Base-by-base conservation (phyloP, 2,888 invertebrate species). In the Scelioninae gen. 2 region DNA sequence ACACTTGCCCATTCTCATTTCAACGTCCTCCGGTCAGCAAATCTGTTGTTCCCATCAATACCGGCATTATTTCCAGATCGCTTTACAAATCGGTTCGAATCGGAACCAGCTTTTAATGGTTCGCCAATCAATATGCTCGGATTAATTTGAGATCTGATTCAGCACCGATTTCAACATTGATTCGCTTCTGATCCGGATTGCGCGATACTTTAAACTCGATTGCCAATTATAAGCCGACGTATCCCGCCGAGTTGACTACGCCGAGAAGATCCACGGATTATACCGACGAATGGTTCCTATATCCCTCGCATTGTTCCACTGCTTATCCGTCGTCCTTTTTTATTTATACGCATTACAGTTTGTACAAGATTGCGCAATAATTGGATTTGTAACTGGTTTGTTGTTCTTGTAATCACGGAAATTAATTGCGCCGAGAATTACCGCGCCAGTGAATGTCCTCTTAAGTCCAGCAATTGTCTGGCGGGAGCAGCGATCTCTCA, bases 321-420 rank as follows among this genome's bases (percentile, higher is more conserved):
- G 46, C 50, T 60, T 68, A 68, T 45, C 61, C 48, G 28, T 0
- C 39, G 37, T 31, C 2, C 25, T 48, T 61, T 69, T 69, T 69
- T 69, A 61, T 69, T 69, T 69, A 63, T 63, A 50, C 22, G 39
- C 39, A 55, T 55, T 63, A 35, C 48, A 55, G 22, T 69, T 63
- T 55, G 39, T 13, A 55, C 48, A 61, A 69, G 61, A 63, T 69
- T 63, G 69, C 33, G 6, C 48, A 60, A 53, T 61, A 63, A 69
- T 69, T 69, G 69, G 61, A 69, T 69, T 61, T 55, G 69, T 69
- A 63, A 55, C 61, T 55, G 61, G 61, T 69, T 69, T 63, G 69
- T 69, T 69, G 61, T 50, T 48, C 55, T 63, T 55, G 69, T 63
- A 69, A 61, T 69, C 69, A 41, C 22, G 11, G 41, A 55, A 69